Conservation (phyloP, 2,888 invertebrate genomes). For the Oeneis ivallda region DNA sequence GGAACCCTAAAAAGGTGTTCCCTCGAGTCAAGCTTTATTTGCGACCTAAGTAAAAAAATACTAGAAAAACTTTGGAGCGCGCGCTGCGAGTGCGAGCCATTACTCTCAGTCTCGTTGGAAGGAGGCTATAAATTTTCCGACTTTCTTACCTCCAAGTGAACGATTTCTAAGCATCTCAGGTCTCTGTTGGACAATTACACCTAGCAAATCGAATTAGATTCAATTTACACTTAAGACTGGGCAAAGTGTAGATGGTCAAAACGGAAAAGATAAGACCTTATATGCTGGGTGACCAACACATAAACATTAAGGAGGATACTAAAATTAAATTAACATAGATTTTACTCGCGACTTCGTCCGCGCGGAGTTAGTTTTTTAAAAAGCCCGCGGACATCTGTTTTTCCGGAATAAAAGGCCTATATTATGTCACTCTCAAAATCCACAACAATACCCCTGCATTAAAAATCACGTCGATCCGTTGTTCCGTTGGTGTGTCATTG, state of each 20-base stretch:
- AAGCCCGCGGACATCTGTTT: too few relatives aligned
- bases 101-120: conserved; percentile 56
- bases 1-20: conserved; percentile 19
- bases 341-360: too few relatives aligned
- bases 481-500: too few relatives aligned
- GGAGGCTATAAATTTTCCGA: conserved; percentile 60
- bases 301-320: too few relatives aligned
- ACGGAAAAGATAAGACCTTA: neutral
- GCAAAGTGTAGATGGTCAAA: neutral
- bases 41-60: conserved; percentile 31
- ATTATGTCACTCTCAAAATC: too few relatives aligned
- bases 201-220: neutral
- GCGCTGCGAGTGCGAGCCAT: conserved; percentile 44
- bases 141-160: conserved; percentile 36
- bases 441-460: too few relatives aligned
- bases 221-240: neutral
- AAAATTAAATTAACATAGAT: too few relatives aligned
- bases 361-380: too few relatives aligned
- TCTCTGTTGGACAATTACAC: conserved; percentile 7
- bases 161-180: conserved; percentile 21
- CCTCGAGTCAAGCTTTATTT: conserved; percentile 27
- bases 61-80: conserved; percentile 41
- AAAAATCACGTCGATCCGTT: too few relatives aligned
- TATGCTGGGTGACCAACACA: too few relatives aligned
- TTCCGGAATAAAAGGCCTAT: too few relatives aligned